Evolutionary conservation across 2,888 invertebrate species (phyloP).

Genomic region (Nemotelus pantherinus): DNA sequence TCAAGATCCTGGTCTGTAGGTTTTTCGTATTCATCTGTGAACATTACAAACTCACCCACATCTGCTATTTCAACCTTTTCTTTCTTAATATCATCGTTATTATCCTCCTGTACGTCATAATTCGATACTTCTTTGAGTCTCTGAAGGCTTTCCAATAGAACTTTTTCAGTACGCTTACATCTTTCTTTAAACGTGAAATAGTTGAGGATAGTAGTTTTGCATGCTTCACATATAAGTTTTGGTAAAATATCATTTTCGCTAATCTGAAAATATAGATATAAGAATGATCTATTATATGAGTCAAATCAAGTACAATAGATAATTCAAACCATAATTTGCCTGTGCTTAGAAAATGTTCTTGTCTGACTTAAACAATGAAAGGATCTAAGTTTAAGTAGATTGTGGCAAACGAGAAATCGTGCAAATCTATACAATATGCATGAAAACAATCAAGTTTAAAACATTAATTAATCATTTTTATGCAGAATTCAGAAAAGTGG

Average conservation of each 20-base stretch:
- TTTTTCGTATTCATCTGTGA: background rate
- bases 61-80: background rate
- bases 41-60: background rate
- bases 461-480: too few species aligned
- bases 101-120: background rate
- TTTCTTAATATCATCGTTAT: background rate
- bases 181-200: slow-evolving; percentile 49
- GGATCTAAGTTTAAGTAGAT: too few species aligned
- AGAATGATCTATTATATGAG: background rate
- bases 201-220: slow-evolving; percentile 47
- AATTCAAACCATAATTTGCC: too few species aligned
- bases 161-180: slow-evolving; percentile 46
- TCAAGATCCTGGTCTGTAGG: too few species aligned
- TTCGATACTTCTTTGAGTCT: background rate
- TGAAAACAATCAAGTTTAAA: too few species aligned
- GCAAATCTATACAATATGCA: too few species aligned
- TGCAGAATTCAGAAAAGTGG: too few species aligned
- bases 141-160: slow-evolving; percentile 17
- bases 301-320: too few species aligned
- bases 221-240: slow-evolving; percentile 48
- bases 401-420: too few species aligned
- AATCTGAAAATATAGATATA: slow-evolving; percentile 40
- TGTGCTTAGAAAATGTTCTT: too few species aligned
- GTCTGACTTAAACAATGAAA: too few species aligned
- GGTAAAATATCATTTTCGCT: slow-evolving; percentile 45